phyloP scores from a whole-genome alignment of 2,797 vertebrate genomes.

The Sebastes cheni region DNA sequence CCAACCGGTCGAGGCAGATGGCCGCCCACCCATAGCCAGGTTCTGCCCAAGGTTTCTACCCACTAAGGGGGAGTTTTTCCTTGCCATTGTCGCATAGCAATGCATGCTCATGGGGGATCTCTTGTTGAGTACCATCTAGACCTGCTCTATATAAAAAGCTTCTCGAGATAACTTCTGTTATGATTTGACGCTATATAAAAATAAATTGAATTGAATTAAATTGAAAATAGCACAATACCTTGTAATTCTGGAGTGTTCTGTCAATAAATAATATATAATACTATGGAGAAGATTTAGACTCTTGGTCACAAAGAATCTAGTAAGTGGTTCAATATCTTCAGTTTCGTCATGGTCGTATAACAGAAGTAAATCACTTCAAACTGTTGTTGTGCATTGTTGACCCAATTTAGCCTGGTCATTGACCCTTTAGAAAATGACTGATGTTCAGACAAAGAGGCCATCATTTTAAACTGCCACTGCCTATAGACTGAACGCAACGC shows the following conservation, averaged over 20 bases:
- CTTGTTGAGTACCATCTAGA: too few species aligned
- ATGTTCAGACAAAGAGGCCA: neutral
- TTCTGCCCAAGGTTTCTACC: too few species aligned
- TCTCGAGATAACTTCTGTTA: too few species aligned
- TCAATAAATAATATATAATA: neutral
- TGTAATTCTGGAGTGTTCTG: neutral
- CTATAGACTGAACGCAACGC: neutral
- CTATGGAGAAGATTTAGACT: neutral
- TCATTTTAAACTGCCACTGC: neutral
- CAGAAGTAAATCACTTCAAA: neutral
- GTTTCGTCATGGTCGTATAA: neutral
- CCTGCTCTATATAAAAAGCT: fast-evolving
- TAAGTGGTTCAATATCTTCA: neutral
- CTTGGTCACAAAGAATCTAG: neutral
- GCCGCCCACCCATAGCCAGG: too few species aligned
- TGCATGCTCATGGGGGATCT: too few species aligned
- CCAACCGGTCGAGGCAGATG: too few species aligned
- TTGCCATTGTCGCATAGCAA: too few species aligned
- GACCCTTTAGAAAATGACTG: neutral
- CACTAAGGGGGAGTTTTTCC: too few species aligned
- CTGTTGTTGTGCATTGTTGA: neutral
- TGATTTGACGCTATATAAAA: too few species aligned
- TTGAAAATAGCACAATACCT: neutral
- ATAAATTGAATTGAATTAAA: too few species aligned
- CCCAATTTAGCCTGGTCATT: neutral